These are phyloP conservation scores for Gonocerus acuteangulatus DNA, from an alignment of 2,888 invertebrate species.

Conservation along the genomic window DNA sequence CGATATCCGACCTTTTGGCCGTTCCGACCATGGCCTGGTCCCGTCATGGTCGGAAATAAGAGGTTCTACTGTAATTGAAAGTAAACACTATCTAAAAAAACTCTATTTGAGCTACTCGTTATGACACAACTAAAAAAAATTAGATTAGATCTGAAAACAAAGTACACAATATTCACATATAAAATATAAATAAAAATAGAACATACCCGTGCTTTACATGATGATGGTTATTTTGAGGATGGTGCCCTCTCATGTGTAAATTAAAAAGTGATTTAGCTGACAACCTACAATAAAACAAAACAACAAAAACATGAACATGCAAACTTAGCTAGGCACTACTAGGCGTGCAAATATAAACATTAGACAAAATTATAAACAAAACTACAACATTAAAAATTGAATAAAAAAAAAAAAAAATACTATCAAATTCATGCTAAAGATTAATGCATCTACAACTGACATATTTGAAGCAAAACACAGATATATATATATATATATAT, in stretches of 20 bases:
- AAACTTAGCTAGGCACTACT: conserved; percentile 39
- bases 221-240: conserved; percentile 47
- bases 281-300: conserved; percentile 51
- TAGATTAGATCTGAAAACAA: too few relatives aligned
- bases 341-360: conserved; percentile 31
- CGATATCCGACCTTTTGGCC: too few relatives aligned
- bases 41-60: too few relatives aligned
- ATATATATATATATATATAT: too few relatives aligned
- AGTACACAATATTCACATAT: too few relatives aligned
- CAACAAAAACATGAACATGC: conserved; percentile 5
- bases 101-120: too few relatives aligned
- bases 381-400: conserved; percentile 8
- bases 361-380: conserved; percentile 30
- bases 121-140: too few relatives aligned
- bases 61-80: too few relatives aligned
- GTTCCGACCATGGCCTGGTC: too few relatives aligned
- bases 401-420: neutral
- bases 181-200: conserved; percentile 29
- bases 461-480: too few relatives aligned
- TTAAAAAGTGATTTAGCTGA: conserved; percentile 49
- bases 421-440: neutral
- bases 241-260: conserved; percentile 50
- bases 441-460: neutral
- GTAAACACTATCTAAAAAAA: too few relatives aligned
- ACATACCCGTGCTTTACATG: conserved; percentile 46